Conservation (phyloP, 2,797 vertebrate species). For the Coccyzus lansbergi region DNA sequence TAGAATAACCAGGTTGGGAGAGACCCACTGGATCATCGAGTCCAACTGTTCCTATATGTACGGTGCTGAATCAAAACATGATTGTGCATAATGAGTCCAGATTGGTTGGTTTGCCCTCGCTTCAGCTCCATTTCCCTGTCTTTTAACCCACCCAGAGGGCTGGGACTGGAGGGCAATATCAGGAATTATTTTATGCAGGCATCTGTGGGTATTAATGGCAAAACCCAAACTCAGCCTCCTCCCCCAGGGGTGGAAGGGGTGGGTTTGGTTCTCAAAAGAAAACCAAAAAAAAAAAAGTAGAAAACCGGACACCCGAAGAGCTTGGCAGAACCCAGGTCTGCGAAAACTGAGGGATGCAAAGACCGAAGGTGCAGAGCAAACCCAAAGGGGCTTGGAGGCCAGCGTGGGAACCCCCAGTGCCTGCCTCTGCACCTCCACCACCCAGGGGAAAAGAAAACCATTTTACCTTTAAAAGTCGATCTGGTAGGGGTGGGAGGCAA, state of each 20-base stretch:
- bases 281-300: neutral
- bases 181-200: neutral
- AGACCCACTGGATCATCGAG: too few species aligned
- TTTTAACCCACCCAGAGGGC: neutral
- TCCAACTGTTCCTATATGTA: too few species aligned
- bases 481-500: neutral
- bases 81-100: neutral
- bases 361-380: neutral
- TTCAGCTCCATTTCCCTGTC: neutral
- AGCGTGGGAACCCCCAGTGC: neutral
- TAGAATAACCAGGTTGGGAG: too few species aligned
- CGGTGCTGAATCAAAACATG: neutral
- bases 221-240: neutral
- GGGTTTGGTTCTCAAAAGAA: neutral
- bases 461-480: constrained; percentile 23
- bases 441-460: neutral
- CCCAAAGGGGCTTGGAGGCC: accelerated
- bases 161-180: neutral
- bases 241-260: neutral
- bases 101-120: neutral
- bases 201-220: neutral
- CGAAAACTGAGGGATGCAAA: neutral
- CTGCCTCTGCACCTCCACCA: neutral
- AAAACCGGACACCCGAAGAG: neutral
- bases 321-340: neutral